Percentiles rank a stretch among this genome's conserved stretches.
These are phyloP conservation scores for Sciurus vulgaris DNA, from an alignment of 2,797 vertebrate genomes.

Conservation along the genomic window DNA sequence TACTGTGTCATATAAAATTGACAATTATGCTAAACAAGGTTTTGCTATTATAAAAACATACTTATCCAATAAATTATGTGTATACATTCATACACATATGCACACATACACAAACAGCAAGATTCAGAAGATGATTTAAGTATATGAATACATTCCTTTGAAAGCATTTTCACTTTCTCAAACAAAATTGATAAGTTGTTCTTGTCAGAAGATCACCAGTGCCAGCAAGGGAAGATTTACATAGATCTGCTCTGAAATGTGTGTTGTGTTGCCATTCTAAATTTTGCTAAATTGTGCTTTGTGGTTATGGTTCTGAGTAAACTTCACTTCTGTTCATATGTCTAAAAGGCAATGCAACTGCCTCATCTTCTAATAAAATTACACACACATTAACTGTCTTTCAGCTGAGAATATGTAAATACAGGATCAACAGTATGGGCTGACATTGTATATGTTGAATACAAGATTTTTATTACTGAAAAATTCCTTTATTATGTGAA, in stretches of 20 bases:
- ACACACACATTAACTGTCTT: neutral
- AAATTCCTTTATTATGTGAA: neutral
- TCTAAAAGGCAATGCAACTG: neutral
- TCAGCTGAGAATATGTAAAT: neutral
- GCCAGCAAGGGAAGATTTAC: neutral
- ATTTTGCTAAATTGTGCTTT: neutral
- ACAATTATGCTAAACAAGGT: neutral
- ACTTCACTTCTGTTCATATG: neutral
- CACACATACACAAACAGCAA: neutral
- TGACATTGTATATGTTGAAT: neutral
- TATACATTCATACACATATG: neutral
- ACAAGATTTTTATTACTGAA: neutral
- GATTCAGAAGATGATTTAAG: slow-evolving; percentile 38
- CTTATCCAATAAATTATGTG: neutral
- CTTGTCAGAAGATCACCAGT: slow-evolving; percentile 28
- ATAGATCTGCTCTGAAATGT: neutral
- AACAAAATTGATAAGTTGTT: neutral
- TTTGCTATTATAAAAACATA: slow-evolving; percentile 19
- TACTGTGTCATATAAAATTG: neutral
- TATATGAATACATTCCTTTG: slow-evolving; percentile 29
- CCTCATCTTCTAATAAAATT: neutral
- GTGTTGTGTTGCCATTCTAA: neutral
- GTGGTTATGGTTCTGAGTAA: neutral
- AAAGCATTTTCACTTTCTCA: slow-evolving; percentile 58
- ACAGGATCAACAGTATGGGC: neutral